These are phyloP conservation scores for Isichthys henryi DNA, from an alignment of 2,113 vertebrate genomes.

Conservation along the genomic window DNA sequence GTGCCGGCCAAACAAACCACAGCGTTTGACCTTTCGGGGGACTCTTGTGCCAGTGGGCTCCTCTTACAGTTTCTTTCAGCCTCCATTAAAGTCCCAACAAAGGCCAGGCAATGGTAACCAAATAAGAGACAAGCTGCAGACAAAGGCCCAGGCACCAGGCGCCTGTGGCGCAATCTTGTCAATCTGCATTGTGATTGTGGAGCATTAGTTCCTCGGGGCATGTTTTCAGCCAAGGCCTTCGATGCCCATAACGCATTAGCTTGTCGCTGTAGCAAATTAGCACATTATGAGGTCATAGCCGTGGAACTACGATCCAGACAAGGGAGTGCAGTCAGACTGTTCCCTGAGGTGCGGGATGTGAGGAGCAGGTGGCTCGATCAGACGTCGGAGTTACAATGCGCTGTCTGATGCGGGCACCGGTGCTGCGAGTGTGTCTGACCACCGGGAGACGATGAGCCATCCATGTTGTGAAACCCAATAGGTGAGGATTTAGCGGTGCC, in stretches of 20 bases:
- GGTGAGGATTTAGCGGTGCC: constrained; percentile 1
- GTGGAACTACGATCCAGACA: not conserved
- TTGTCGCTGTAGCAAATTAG: not conserved
- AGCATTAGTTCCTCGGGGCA: not conserved
- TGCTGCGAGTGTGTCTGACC: not conserved
- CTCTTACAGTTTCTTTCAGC: constrained; percentile 57
- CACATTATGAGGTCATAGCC: not conserved
- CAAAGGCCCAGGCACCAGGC: constrained; percentile 20
- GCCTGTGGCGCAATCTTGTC: constrained; percentile 1
- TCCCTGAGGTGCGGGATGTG: not conserved
- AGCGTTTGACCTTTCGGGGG: constrained; percentile 64
- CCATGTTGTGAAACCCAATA: constrained; percentile 17
- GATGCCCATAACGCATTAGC: not conserved
- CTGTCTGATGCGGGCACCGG: not conserved
- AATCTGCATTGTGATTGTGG: constrained; percentile 1
- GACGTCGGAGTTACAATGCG: not conserved
- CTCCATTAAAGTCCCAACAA: constrained; percentile 57
- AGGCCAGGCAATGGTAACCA: constrained; percentile 56
- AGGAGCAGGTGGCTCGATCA: not conserved
- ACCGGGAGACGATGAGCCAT: not conserved
- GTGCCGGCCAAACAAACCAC: constrained; percentile 53
- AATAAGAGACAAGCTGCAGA: constrained; percentile 46
- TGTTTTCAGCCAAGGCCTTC: not conserved
- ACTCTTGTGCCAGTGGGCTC: constrained; percentile 63
- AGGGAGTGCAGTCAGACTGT: not conserved